Evolutionary conservation across 2,113 vertebrate genomes (phyloP).

Genomic region (Rhineura floridana): DNA sequence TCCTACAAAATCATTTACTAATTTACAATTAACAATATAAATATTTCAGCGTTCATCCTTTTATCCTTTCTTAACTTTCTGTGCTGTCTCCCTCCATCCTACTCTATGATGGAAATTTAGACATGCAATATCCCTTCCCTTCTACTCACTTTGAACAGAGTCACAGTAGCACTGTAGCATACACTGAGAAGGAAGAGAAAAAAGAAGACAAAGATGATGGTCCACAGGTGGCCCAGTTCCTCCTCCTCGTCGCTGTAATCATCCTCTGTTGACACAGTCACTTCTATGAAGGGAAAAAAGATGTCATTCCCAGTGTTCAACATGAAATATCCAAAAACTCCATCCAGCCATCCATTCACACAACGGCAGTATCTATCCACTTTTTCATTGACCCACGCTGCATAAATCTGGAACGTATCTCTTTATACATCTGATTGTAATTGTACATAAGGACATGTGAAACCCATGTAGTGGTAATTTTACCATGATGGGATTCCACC

Average conservation of each 20-base stretch:
- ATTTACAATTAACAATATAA: neutral
- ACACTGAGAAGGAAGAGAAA: conserved; percentile 71
- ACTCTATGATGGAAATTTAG: neutral
- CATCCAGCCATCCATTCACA: neutral
- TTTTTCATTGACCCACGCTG: neutral
- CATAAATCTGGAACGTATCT: neutral
- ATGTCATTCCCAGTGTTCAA: neutral
- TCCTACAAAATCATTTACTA: neutral
- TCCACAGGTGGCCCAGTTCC: conserved; percentile 63
- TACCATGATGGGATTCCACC: neutral
- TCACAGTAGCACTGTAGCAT: conserved; percentile 63
- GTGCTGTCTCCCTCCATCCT: neutral
- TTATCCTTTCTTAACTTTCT: neutral
- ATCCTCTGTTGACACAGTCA: neutral
- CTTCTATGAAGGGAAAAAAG: conserved; percentile 16
- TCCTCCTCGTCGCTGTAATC: conserved; percentile 29
- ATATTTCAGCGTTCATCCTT: neutral
- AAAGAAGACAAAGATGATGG: conserved; percentile 68
- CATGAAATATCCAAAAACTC: neutral
- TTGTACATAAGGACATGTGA: neutral
- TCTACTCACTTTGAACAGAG: conserved; percentile 64
- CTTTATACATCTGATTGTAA: neutral
- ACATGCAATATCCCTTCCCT: too few species aligned
- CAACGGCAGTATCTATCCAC: neutral
- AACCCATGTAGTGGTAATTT: neutral